Conservation (phyloP, 2,888 invertebrate species). For the Drosophila meridiana region DNA sequence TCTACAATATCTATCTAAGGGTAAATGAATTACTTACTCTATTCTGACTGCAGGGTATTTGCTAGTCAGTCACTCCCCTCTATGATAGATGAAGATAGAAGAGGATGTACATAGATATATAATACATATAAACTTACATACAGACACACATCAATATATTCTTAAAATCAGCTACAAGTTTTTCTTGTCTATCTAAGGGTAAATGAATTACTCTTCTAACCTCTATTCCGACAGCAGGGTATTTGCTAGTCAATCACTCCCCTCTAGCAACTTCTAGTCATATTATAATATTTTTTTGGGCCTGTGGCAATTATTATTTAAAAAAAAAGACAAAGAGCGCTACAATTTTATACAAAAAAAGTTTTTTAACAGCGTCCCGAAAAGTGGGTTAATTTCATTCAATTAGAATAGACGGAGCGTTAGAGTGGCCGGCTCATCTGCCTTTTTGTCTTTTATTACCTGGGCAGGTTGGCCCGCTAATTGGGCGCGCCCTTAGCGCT, state of each 20-base stretch:
- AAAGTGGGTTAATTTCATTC: slow-evolving; percentile 77
- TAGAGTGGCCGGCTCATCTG: slow-evolving; percentile 24
- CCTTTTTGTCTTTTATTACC: slow-evolving; percentile 49
- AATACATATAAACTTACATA: no score
- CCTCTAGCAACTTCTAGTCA: background rate
- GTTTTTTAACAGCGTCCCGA: slow-evolving; percentile 53
- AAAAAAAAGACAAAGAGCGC: slow-evolving; percentile 57
- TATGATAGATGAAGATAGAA: background rate
- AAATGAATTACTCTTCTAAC: no score
- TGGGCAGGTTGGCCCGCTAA: slow-evolving; percentile 59
- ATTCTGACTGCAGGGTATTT: background rate
- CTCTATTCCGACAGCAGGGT: background rate
- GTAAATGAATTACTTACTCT: no score
- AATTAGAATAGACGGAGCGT: slow-evolving; percentile 65
- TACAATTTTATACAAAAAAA: slow-evolving; percentile 30
- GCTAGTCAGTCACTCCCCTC: background rate
- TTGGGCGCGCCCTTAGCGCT: slow-evolving; percentile 64
- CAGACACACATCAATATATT: no score
- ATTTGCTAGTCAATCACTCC: background rate
- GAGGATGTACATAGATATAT: no score
- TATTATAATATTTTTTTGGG: slow-evolving; percentile 14
- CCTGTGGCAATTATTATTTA: slow-evolving; percentile 59
- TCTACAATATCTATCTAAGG: no score
- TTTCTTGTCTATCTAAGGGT: no score
- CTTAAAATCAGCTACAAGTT: no score